Base-by-base conservation (phyloP, 2,797 vertebrate species). In the Helostoma temminkii region DNA sequence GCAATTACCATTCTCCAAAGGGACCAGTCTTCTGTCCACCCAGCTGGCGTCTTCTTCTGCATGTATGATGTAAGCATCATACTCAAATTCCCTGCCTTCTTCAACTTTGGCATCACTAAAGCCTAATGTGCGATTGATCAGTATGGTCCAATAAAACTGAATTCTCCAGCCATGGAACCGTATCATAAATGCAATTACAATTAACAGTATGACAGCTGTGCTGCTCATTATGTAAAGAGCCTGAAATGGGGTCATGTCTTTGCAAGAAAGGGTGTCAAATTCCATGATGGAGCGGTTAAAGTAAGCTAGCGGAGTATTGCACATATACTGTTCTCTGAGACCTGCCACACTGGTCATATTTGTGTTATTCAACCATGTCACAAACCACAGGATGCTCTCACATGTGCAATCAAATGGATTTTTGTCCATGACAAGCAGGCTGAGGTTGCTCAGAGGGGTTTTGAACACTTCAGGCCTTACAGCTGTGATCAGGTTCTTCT, bases 361-460 rank as follows among this genome's bases (percentile, higher is more conserved):
- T 9, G 95, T 98, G 26, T 5, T 26, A 57, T 98, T 98, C 53
- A 99, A 88, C 97, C 97, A 99, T 0, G 80, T 90, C 12, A 93
- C 91, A 72, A 98, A 99, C 98, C 98, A 99, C 74, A 95, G 74
- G 39, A 98, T 96, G 84, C 97, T 97, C 80, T 97, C 97, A 69
- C 98, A 99, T 0, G 98, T 99, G 75, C 98, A 99, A 47, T 99
- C 97, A 47, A 97, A 99, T 0, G 98, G 97, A 75, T 99, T 99
- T 61, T 83, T 95, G 65, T 90, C 87, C 95, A 99, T 95, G 48
- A 91, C 58, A 22, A 99, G 92, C 69, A 67, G 41, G 32, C 73
- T 93, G 62, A 99, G 82, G 78, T 93, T 96, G 69, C 78, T 87
- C 76, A 97, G 87, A 18, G 92, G 93, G 9, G 81, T 75, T 32